Conservation (phyloP, 2,888 invertebrate genomes). For the Erebia ligea region DNA sequence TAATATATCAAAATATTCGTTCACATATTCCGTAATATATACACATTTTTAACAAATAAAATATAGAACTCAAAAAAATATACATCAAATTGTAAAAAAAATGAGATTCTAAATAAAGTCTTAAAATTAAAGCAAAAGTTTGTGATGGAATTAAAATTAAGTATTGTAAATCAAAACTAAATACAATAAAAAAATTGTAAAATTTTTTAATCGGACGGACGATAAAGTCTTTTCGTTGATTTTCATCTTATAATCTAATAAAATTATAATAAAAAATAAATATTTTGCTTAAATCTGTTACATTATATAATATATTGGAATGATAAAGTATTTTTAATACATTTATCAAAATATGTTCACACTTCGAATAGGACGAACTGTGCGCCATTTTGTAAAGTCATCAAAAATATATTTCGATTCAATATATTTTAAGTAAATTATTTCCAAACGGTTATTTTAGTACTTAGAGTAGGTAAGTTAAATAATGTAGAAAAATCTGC, state of each 20-base stretch:
- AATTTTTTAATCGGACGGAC: background rate
- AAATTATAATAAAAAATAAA: background rate
- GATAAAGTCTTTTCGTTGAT: background rate
- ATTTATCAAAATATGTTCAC: background rate
- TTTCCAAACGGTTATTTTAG: too few relatives aligned
- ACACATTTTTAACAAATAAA: background rate
- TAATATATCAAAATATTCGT: too few relatives aligned
- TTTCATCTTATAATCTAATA: background rate
- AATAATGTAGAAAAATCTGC: too few relatives aligned
- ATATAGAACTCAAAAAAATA: background rate
- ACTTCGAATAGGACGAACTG: too few relatives aligned
- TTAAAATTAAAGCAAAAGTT: constrained; percentile 5
- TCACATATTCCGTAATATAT: background rate
- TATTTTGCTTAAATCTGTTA: background rate
- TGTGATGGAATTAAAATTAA: background rate
- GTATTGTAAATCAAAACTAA: background rate
- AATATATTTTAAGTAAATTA: too few relatives aligned
- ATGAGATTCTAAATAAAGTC: background rate
- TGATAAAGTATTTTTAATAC: background rate
- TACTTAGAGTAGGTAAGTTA: too few relatives aligned
- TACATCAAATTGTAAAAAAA: background rate
- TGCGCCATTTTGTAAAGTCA: too few relatives aligned
- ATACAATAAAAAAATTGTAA: background rate
- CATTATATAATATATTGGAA: background rate
- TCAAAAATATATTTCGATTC: too few relatives aligned